Evolutionary conservation across 2,888 invertebrate genomes (phyloP).

Genomic region (Glyphotaelius pellucidus): DNA sequence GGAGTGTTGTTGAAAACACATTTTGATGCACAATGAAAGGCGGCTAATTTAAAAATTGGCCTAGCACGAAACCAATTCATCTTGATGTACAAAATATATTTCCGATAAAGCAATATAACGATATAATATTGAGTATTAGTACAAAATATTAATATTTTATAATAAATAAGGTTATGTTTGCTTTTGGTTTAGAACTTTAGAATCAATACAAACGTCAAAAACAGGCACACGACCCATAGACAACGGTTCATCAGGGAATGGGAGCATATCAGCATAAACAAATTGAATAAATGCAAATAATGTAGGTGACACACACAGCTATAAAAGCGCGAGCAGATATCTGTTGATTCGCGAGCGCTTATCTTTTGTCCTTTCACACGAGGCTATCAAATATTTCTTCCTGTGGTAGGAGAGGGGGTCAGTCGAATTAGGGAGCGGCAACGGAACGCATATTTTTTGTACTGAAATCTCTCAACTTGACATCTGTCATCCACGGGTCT

Average conservation of each 20-base stretch:
- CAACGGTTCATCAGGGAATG: background rate
- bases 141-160: background rate
- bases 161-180: background rate
- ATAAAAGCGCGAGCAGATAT: too few relatives aligned
- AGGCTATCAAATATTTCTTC: too few relatives aligned
- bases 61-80: constrained; percentile 32
- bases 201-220: background rate
- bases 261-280: too few relatives aligned
- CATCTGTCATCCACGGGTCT: too few relatives aligned
- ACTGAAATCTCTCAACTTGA: too few relatives aligned
- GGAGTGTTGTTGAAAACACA: constrained; percentile 3
- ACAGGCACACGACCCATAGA: background rate
- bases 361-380: too few relatives aligned
- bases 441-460: too few relatives aligned
- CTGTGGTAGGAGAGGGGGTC: too few relatives aligned
- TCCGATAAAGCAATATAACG: background rate
- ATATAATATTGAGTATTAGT: background rate
- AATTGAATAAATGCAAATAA: too few relatives aligned
- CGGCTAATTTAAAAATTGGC: constrained; percentile 24
- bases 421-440: too few relatives aligned
- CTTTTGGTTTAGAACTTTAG: background rate
- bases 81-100: background rate
- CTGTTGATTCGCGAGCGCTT: too few relatives aligned
- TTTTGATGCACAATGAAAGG: constrained; percentile 17
- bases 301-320: too few relatives aligned